Base-by-base conservation (phyloP, 2,113 vertebrate species). In the Etheostoma cragini region DNA sequence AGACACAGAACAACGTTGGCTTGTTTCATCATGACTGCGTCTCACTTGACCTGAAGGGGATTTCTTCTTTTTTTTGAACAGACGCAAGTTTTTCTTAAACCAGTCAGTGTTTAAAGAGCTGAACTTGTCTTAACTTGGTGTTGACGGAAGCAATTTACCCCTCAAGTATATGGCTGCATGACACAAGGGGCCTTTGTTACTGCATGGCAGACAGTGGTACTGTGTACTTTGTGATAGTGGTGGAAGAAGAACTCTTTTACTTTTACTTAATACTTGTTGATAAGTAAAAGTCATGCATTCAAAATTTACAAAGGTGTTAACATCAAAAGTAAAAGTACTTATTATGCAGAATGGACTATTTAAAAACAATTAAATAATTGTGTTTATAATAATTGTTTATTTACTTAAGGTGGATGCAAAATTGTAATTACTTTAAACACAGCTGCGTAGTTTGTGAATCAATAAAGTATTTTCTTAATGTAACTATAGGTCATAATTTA, bases 81-180 rank as follows among this genome's bases (percentile, higher is more conserved):
- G 35, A 26, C 8, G 0, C 78, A 81, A 67, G 53, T 8, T 0
- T 86, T 80, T 77, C 10, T 58, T 22, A 53, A 49, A 42, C 15
- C 66, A n/a, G 81, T 47, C 67, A 60, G 56, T 42, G 0, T 78
- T 50, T 52, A 38, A 76, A 16, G 19, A 72, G 24, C 35, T 46
- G 14, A 73, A 69, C 82, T 10, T 80, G 87, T 87, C 47, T 38
- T 66, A 70, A 74, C 85, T 68, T 69, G 79, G 45, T 8, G 26
- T 16, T 21, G 26, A 45, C 1, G 5, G 70, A 76, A 16, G 53
- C 7, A 60, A 65, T 22, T 10, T 47, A 22, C 3, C 45, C 0
- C 22, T 58, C 19, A 2, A 46, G 21, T 2, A 0, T 5, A 14
- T 8, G 26, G 11, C 33, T 46, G 62, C 6, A 30, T 0, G 4